These are phyloP conservation scores for Drosophila azteca DNA, from an alignment of 1,140 invertebrate genomes.

Conservation along the genomic window DNA sequence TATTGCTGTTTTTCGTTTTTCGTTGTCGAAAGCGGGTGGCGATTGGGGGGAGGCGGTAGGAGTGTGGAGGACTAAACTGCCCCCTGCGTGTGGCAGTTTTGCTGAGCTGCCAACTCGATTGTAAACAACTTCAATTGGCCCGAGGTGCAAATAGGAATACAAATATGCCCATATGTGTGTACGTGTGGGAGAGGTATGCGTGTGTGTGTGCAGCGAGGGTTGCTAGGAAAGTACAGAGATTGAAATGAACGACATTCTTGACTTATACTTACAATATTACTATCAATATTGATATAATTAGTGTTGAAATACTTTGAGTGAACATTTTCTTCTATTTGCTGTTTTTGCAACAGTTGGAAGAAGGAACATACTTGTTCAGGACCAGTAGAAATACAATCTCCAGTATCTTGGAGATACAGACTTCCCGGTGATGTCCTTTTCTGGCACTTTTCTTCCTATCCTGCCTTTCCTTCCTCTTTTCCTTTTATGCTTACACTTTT, in stretches of 20 bases:
- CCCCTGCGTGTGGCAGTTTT: constrained; percentile 43
- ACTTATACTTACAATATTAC: too few relatives aligned
- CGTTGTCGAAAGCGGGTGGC: constrained; percentile 1
- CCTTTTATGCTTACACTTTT: not conserved
- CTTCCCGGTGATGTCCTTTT: not conserved
- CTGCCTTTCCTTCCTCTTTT: not conserved
- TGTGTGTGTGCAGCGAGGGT: constrained; percentile 7
- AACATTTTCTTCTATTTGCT: too few relatives aligned
- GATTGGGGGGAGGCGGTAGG: too few relatives aligned
- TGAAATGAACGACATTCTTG: too few relatives aligned
- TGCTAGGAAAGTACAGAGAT: not conserved
- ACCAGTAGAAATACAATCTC: too few relatives aligned
- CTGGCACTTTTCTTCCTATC: too few relatives aligned
- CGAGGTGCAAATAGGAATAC: constrained; percentile 68
- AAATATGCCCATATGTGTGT: constrained; percentile 36
- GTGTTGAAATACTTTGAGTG: too few relatives aligned
- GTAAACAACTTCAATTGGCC: constrained; percentile 77
- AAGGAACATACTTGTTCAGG: too few relatives aligned
- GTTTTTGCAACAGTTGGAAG: too few relatives aligned
- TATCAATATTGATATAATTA: too few relatives aligned
- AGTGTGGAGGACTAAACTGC: not conserved
- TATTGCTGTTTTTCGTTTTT: constrained; percentile 4
- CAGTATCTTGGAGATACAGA: too few relatives aligned
- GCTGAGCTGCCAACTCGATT: constrained; percentile 69
- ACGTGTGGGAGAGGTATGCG: not conserved